These are phyloP conservation scores for Noctua janthina DNA, from an alignment of 2,888 invertebrate species.

Conservation along the genomic window DNA sequence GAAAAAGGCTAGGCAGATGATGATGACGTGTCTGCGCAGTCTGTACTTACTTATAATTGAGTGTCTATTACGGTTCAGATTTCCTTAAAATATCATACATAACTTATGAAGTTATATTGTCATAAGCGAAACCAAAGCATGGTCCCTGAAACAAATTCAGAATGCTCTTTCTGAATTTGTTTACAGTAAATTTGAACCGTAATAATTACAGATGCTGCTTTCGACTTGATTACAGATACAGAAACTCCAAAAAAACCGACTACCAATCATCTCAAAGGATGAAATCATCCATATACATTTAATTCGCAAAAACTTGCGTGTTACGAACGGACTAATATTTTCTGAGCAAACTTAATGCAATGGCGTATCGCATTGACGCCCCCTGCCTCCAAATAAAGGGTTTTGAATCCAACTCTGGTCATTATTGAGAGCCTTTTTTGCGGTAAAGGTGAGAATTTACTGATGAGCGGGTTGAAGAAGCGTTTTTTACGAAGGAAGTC, in stretches of 20 bases:
- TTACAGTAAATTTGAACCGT: too few species aligned
- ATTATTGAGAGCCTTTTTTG: constrained; percentile 60
- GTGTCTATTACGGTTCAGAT: too few species aligned
- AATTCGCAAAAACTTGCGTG: constrained; percentile 38
- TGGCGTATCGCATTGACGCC: constrained; percentile 60
- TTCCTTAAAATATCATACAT: too few species aligned
- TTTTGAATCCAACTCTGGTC: constrained; percentile 55
- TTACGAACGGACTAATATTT: constrained; percentile 42
- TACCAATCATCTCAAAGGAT: constrained; percentile 33
- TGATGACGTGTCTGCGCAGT: too few species aligned
- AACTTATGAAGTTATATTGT: too few species aligned
- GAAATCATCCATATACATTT: constrained; percentile 49
- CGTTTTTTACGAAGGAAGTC: constrained; percentile 2
- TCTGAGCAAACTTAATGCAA: constrained; percentile 44
- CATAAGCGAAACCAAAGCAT: too few species aligned
- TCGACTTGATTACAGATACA: constrained; percentile 23
- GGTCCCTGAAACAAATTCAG: too few species aligned
- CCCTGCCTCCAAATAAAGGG: constrained; percentile 56
- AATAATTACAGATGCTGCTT: neutral
- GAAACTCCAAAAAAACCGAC: constrained; percentile 6
- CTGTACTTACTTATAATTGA: too few species aligned
- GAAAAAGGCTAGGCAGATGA: too few species aligned
- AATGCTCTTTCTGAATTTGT: too few species aligned
- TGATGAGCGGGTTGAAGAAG: constrained; percentile 28
- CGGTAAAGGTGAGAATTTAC: constrained; percentile 23